Percentiles rank a stretch among this genome's conserved stretches.
Evolutionary conservation across 2,888 invertebrate genomes (phyloP).

Genomic region (Pocota personata): DNA sequence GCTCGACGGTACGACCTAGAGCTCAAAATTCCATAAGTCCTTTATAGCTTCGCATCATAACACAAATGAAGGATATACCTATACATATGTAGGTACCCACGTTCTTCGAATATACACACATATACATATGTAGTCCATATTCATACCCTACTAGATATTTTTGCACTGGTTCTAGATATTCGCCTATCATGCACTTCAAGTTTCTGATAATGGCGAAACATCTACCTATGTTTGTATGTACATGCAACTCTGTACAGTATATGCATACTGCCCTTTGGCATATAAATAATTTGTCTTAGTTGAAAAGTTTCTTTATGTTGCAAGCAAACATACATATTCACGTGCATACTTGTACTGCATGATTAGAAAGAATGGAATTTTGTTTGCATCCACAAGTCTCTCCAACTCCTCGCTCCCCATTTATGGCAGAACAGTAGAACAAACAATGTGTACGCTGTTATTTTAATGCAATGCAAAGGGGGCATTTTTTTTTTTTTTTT

Average conservation of each 20-base stretch:
- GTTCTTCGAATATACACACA: background rate
- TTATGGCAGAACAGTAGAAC: slow-evolving; percentile 11
- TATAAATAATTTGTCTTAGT: slow-evolving; percentile 40
- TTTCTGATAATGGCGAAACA: background rate
- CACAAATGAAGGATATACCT: background rate
- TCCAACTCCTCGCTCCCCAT: slow-evolving; percentile 11
- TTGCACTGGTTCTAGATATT: slow-evolving; percentile 7
- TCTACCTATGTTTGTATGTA: background rate
- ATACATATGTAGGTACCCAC: background rate
- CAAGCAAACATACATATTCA: slow-evolving; percentile 29
- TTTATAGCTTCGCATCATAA: background rate
- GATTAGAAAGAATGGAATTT: slow-evolving; percentile 43
- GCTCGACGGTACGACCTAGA: background rate
- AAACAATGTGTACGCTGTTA: slow-evolving; percentile 29
- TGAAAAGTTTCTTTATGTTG: slow-evolving; percentile 35
- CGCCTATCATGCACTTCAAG: background rate
- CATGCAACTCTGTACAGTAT: background rate
- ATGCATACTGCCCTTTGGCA: slow-evolving; percentile 41
- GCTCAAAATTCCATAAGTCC: background rate
- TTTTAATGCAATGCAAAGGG: slow-evolving; percentile 49
- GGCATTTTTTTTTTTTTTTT: background rate
- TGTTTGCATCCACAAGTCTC: slow-evolving; percentile 17
- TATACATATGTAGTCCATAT: background rate
- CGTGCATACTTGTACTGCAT: slow-evolving; percentile 14
- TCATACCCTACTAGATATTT: background rate